These are phyloP conservation scores for Pomatorhinus ruficollis DNA, from an alignment of 2,113 vertebrate genomes.

Conservation along the genomic window DNA sequence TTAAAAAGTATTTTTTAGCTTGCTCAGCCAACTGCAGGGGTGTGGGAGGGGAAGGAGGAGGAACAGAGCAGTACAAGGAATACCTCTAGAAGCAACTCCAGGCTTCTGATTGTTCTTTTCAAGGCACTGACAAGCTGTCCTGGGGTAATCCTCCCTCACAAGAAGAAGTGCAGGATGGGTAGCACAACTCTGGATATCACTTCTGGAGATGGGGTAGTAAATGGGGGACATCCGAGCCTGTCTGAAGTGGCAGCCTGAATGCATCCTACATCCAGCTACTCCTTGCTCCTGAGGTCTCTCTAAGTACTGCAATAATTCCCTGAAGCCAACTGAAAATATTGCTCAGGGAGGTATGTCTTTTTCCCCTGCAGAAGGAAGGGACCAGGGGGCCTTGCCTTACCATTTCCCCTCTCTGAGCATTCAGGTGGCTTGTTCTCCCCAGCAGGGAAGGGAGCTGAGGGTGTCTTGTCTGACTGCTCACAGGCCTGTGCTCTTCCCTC, in stretches of 20 bases:
- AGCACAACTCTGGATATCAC: background rate
- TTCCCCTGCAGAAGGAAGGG: background rate
- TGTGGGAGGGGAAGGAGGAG: background rate
- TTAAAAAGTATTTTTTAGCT: background rate
- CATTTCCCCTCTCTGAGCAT: background rate
- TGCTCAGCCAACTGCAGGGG: background rate
- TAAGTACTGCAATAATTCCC: background rate
- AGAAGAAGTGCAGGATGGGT: fast-evolving
- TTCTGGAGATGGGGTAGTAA: background rate
- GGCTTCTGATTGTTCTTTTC: background rate
- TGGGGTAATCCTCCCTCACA: background rate
- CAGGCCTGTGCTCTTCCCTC: background rate
- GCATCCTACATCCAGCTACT: background rate
- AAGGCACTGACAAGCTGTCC: background rate
- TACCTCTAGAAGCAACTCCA: background rate
- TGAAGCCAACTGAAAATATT: background rate
- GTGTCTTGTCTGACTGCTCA: background rate
- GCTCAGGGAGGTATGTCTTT: background rate
- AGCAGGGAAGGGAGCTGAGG: background rate
- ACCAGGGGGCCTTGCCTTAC: background rate
- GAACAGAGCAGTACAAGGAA: background rate
- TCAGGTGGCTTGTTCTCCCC: background rate
- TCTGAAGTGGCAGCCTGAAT: background rate
- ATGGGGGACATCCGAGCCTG: background rate
- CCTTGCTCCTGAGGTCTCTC: background rate